Evolutionary conservation across 2,888 invertebrate species (phyloP), one percentile per base, ranked within the genome.

Genomic region (Xestia xanthographa): DNA sequence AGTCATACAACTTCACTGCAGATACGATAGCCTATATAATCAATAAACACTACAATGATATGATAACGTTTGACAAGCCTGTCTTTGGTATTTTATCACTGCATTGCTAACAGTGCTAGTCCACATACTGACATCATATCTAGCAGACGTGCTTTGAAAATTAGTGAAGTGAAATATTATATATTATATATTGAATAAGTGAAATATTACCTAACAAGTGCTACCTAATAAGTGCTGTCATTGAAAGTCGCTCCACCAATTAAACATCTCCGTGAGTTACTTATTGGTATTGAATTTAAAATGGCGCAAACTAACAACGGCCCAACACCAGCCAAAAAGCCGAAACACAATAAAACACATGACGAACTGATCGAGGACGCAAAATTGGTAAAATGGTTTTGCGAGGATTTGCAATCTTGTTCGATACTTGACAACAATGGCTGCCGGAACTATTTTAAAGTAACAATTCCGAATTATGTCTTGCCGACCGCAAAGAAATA

Each of bases 351-450:
- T 14, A n/a, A 11, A 43, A 20, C 29, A 1, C 29, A 53, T 43
- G 14, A 62, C 8, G 45, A 60, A 12, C 22, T 6, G 8, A n/a
- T 60, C 22, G 22, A 71, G 29, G 43, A 75, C 22, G 62, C 17
- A 26, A 72, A 9, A 14, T 50, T 72, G 9, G 62, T 75, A 2
- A 43, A 50, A 72, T 72, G 72, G 75, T 22, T 75, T 14, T 75
- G 75, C 34, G 14, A 34, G 26, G 75, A 75, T 53, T 63, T 72
- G 62, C 62, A 34, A 26, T 50, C 72, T 11, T 53, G 2, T 34
- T 17, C 5, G 22, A 72, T 63, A 63, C 62, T 75, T 8, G 72
- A 71, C 14, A 4, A 43, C 4, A 43, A 53, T 26, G 75, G 72
- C 22, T 53, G 29, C 43, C 50, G 50, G 20, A 72, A 63, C 26